Evolutionary conservation across 2,797 vertebrate genomes (phyloP), one percentile per base, ranked within the genome.

Genomic region (Petrocephalus sullivani): DNA sequence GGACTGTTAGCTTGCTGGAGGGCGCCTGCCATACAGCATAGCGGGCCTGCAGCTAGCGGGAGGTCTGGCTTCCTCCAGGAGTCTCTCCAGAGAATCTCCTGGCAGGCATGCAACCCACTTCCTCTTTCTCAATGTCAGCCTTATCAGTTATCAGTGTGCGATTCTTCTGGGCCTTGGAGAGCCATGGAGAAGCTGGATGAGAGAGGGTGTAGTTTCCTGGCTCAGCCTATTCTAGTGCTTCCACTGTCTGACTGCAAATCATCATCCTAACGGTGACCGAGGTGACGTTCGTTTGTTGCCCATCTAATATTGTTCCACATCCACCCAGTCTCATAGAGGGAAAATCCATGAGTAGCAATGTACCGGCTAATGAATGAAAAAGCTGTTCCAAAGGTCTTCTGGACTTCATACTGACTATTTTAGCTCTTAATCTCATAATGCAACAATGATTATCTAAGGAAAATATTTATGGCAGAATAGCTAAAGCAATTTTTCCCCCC

Each of bases 31-130:
- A 81, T 21, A 83, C 46, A n/a, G 81, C 60, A 49, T 23, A 37
- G 83, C 51, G 87, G 82, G 28, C 61, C 28, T 4, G 84, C 60
- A 75, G 83, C 49, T 83, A 86, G 58, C 53, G 1, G 53, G 82
- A 57, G 88, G 82, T 58, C 87, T 28, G 12, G 88, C 83, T 85
- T 89, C 61, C 37, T 71, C 49, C 16, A n/a, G 60, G 83, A 85
- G 83, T 33, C 51, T 86, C 88, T 83, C 83, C 23, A 49, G 61
- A 75, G 84, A 33, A 64, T 60, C 54, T 78, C 53, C 88, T 64
- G 53, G 88, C 60, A 85, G 51, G 85, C 83, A 85, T 28, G 19
- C 88, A 85, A 83, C 49, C 81, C 88, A 85, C 88, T 87, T 87
- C 88, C 84, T 89, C 53, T 89, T 86, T 54, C 88, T 88, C 82